Evolutionary conservation across 2,113 vertebrate genomes (phyloP).

Genomic region (Pelmatolapia mariae): DNA sequence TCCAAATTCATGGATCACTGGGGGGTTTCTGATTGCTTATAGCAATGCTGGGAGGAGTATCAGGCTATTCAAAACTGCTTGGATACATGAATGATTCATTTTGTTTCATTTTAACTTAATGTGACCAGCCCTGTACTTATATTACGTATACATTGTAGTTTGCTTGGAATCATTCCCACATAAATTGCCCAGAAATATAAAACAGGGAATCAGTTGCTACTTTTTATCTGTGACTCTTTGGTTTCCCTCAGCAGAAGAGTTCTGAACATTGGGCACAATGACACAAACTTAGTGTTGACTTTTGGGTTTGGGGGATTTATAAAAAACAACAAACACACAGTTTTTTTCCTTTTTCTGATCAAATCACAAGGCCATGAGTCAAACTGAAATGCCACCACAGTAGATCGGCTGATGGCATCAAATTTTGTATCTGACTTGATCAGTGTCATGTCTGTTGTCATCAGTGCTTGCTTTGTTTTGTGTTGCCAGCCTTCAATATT

Average conservation of each 20-base stretch:
- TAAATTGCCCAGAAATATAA: background rate
- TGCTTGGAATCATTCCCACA: background rate
- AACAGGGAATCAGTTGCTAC: background rate
- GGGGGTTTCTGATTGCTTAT: background rate
- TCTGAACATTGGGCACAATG: background rate
- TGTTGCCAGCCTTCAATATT: background rate
- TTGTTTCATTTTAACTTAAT: background rate
- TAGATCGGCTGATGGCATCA: background rate
- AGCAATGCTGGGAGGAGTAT: background rate
- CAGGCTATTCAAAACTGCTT: background rate
- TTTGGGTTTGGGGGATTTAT: background rate
- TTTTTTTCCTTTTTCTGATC: background rate
- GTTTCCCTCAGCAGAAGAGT: background rate
- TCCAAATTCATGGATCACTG: background rate
- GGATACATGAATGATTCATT: background rate
- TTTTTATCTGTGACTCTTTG: background rate
- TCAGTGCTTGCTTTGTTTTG: background rate
- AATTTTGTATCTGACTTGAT: background rate
- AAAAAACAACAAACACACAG: background rate
- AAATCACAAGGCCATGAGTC: background rate
- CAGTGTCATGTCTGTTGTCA: background rate
- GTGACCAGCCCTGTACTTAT: background rate
- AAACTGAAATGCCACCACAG: background rate
- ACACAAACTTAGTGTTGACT: background rate
- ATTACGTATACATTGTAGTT: rapidly evolving